Evolutionary conservation across 2,797 vertebrate genomes (phyloP).

Genomic region (Ctenopoma multispine): DNA sequence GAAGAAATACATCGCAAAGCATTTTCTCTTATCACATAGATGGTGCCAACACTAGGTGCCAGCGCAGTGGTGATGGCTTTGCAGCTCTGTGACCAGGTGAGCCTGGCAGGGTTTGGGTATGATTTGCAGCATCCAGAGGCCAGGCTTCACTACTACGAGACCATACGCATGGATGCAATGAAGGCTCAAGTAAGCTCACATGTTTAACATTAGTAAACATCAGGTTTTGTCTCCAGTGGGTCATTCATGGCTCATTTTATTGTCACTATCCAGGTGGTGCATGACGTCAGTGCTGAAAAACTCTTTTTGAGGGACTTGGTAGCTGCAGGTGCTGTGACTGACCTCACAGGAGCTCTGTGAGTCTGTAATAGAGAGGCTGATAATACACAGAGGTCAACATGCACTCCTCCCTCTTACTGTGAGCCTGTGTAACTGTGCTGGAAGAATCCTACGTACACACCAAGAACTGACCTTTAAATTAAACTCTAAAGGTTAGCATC

Average conservation of each 20-base stretch:
- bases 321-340: constrained; percentile 76
- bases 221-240: not conserved
- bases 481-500: constrained; percentile 25
- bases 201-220: too few species aligned
- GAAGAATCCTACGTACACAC: constrained; percentile 19
- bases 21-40: constrained; percentile 50
- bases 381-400: constrained; percentile 16
- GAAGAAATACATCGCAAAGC: not conserved
- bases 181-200: constrained; percentile 69
- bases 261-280: constrained; percentile 78
- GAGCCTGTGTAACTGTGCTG: not conserved
- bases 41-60: constrained; percentile 83
- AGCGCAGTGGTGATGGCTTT: constrained; percentile 83
- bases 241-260: not conserved
- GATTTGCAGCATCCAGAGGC: constrained; percentile 81
- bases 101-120: constrained; percentile 86
- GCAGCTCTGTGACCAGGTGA: constrained; percentile 88
- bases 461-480: constrained; percentile 55
- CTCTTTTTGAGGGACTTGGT: constrained; percentile 84
- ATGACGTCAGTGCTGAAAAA: constrained; percentile 83
- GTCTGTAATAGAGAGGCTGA: constrained; percentile 19
- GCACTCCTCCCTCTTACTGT: constrained; percentile 28
- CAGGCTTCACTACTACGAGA: constrained; percentile 87
- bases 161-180: constrained; percentile 82
- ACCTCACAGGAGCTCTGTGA: constrained; percentile 85